Evolutionary conservation across 2,797 vertebrate genomes (phyloP).

Genomic region (Ptychadena robeensis): DNA sequence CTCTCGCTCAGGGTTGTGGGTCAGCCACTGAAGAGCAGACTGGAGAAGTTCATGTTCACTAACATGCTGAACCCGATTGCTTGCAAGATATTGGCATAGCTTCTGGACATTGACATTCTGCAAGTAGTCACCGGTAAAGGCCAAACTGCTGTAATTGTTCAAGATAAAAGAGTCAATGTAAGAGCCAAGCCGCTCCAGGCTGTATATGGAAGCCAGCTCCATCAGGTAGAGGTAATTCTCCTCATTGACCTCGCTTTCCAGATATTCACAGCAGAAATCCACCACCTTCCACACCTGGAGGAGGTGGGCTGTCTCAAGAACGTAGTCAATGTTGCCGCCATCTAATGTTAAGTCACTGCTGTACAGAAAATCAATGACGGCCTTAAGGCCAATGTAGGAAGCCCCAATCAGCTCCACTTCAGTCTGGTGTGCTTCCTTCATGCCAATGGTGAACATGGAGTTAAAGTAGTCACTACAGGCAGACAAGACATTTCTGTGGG

Average conservation of each 20-base stretch:
- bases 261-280: conserved; percentile 94
- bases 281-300: conserved; percentile 92
- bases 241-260: conserved; percentile 89
- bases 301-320: conserved; percentile 91
- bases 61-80: conserved; percentile 84
- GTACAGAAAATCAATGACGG: conserved; percentile 92
- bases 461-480: conserved; percentile 94
- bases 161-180: conserved; percentile 89
- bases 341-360: conserved; percentile 87
- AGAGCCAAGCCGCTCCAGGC: conserved; percentile 85
- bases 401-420: conserved; percentile 91
- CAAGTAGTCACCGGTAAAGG: conserved; percentile 85
- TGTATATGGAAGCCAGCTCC: conserved; percentile 90
- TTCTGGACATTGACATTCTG: conserved; percentile 83
- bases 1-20: conserved; percentile 80
- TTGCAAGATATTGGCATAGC: conserved; percentile 84
- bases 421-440: conserved; percentile 89
- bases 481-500: conserved; percentile 89
- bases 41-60: conserved; percentile 87
- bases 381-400: conserved; percentile 86
- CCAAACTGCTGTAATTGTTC: conserved; percentile 82
- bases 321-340: conserved; percentile 85
- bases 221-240: conserved; percentile 94
- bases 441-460: conserved; percentile 95
- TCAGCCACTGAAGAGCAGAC: conserved; percentile 88